Evolutionary conservation across 1,140 invertebrate species (phyloP).

Genomic region (Drosophila bifasciata): DNA sequence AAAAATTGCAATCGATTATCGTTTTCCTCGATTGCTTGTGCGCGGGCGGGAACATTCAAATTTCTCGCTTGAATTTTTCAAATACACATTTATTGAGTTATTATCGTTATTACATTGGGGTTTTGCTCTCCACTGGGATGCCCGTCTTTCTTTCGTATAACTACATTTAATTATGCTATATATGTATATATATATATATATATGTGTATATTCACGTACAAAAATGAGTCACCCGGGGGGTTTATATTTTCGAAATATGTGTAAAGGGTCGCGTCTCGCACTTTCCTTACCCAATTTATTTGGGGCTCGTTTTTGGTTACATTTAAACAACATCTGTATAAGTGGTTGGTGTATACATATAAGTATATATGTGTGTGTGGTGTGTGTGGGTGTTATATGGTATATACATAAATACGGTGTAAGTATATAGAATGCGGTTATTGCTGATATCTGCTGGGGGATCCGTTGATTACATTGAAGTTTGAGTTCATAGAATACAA

Average conservation of each 20-base stretch:
- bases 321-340: conserved; percentile 52
- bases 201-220: conserved; percentile 34
- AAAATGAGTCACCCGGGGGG: conserved; percentile 47
- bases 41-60: background rate
- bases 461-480: background rate
- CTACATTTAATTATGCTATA: conserved; percentile 67
- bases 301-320: conserved; percentile 3
- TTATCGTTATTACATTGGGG: conserved; percentile 55
- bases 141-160: conserved; percentile 36
- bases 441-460: conserved; percentile 38
- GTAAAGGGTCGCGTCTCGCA: conserved; percentile 18
- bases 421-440: conserved; percentile 38
- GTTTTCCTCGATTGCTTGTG: background rate
- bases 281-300: background rate
- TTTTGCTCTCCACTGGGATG: conserved; percentile 28
- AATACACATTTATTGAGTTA: conserved; percentile 60
- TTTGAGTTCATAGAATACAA: background rate
- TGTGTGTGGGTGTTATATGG: too few relatives aligned
- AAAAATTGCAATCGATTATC: background rate
- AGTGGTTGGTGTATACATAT: conserved; percentile 48
- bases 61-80: conserved; percentile 25
- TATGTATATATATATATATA: conserved; percentile 39
- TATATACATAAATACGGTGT: conserved; percentile 50
- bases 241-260: conserved; percentile 64
- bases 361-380: conserved; percentile 28